phyloP scores from a whole-genome alignment of 2,888 invertebrate species.

The Pyrochroa serraticornis region DNA sequence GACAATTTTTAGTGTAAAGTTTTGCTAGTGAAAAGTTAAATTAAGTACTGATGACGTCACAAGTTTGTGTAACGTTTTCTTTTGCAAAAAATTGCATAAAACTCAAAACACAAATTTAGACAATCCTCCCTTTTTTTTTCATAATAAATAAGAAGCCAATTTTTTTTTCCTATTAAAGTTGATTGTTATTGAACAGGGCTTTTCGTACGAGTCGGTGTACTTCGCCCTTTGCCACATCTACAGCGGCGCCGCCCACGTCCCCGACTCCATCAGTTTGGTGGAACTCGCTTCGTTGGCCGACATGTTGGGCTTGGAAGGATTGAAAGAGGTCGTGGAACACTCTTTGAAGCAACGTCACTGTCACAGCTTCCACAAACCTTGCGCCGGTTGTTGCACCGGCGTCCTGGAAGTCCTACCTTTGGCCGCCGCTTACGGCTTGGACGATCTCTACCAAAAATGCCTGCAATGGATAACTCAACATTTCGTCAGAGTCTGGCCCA shows the following conservation, averaged over 20 bases:
- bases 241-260: constrained; percentile 88
- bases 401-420: constrained; percentile 87
- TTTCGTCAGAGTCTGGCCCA: constrained; percentile 90
- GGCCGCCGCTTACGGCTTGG: constrained; percentile 83
- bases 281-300: constrained; percentile 89
- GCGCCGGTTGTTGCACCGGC: constrained; percentile 84
- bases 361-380: constrained; percentile 95
- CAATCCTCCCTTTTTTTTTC: too few species aligned
- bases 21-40: too few species aligned
- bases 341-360: constrained; percentile 81
- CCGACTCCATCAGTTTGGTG: constrained; percentile 83
- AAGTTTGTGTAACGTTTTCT: too few species aligned
- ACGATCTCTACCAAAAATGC: constrained; percentile 85
- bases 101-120: too few species aligned
- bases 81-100: too few species aligned
- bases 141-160: too few species aligned
- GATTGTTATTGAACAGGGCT: constrained; percentile 59
- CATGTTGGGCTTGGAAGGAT: constrained; percentile 86
- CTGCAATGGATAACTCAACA: constrained; percentile 87
- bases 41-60: too few species aligned
- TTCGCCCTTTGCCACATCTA: constrained; percentile 94
- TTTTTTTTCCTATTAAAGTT: too few species aligned
- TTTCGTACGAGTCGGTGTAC: constrained; percentile 84
- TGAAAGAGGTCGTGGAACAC: constrained; percentile 90
- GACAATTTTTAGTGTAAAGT: too few species aligned